phyloP scores from a whole-genome alignment of 1,140 invertebrate species.

The Macrobrachium nipponense region DNA sequence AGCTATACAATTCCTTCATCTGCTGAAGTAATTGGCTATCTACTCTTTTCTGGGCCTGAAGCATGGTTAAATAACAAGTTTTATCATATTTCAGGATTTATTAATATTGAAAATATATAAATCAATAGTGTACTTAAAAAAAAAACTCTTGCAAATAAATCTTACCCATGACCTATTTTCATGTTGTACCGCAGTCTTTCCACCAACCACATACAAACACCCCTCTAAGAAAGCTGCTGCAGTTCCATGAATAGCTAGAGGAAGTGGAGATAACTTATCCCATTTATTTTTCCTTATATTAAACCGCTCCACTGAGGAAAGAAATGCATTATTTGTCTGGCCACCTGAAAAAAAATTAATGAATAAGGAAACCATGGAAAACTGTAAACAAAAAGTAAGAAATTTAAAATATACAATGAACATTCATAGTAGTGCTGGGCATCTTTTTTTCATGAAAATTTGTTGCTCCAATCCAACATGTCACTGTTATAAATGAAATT shows the following conservation, averaged over 20 bases:
- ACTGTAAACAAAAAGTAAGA: not conserved
- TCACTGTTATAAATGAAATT: no score
- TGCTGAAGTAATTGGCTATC: no score
- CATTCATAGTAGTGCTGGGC: no score
- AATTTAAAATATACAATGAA: not conserved
- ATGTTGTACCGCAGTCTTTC: slow-evolving; percentile 22
- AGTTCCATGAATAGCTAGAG: slow-evolving; percentile 37
- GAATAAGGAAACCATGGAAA: not conserved
- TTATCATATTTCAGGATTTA: no score
- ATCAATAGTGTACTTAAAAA: not conserved
- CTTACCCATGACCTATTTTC: slow-evolving; percentile 32
- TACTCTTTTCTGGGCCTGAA: no score
- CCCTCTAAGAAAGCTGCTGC: slow-evolving; percentile 47
- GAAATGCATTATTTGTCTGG: slow-evolving; percentile 34
- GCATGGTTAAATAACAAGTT: no score
- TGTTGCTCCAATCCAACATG: no score
- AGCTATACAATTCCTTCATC: no score
- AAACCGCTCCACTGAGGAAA: slow-evolving; percentile 42
- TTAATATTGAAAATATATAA: not conserved
- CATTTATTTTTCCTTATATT: slow-evolving; percentile 37
- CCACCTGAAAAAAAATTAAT: slow-evolving; percentile 27
- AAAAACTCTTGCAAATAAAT: not conserved
- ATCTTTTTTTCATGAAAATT: no score
- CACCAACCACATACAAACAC: slow-evolving; percentile 34
- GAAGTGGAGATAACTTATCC: slow-evolving; percentile 27